phyloP scores from a whole-genome alignment of 2,113 vertebrate species.

The Spermophilus dauricus region DNA sequence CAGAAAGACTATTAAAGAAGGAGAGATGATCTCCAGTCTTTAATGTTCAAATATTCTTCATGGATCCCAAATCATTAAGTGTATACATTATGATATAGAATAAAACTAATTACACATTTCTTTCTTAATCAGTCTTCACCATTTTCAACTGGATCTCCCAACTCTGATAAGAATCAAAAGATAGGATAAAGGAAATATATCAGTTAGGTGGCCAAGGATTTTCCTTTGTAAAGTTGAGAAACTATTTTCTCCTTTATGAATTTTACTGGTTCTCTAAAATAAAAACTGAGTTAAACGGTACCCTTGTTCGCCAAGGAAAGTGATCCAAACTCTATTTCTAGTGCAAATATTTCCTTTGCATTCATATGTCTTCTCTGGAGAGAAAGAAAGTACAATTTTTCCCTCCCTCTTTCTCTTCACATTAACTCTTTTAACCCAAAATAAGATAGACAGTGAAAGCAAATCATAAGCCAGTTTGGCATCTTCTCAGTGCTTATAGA shows the following conservation, averaged over 20 bases:
- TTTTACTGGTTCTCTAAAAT: slow-evolving; percentile 59
- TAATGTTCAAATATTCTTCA: slow-evolving; percentile 53
- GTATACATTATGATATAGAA: background rate
- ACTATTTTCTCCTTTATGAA: slow-evolving; percentile 38
- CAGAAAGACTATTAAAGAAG: slow-evolving; percentile 52
- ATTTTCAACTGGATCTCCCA: slow-evolving; percentile 21
- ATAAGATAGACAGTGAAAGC: slow-evolving; percentile 52
- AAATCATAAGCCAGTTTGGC: background rate
- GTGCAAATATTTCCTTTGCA: slow-evolving; percentile 41
- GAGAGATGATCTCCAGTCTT: slow-evolving; percentile 43
- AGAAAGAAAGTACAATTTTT: slow-evolving; percentile 55
- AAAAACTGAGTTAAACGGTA: slow-evolving; percentile 50
- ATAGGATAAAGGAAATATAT: slow-evolving; percentile 16
- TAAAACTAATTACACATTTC: background rate
- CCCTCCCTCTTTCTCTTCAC: slow-evolving; percentile 43
- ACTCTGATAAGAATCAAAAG: slow-evolving; percentile 42
- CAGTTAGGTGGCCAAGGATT: background rate
- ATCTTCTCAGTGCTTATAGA: background rate
- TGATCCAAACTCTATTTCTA: background rate
- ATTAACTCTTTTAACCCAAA: slow-evolving; percentile 43
- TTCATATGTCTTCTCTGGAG: slow-evolving; percentile 28
- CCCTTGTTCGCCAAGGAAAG: slow-evolving; percentile 62
- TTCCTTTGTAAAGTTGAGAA: slow-evolving; percentile 59
- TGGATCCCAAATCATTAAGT: slow-evolving; percentile 8
- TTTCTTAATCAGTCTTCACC: slow-evolving; percentile 21